These are phyloP conservation scores for Gasterosteus aculeatus DNA, from an alignment of 2,113 vertebrate species.

Conservation along the genomic window DNA sequence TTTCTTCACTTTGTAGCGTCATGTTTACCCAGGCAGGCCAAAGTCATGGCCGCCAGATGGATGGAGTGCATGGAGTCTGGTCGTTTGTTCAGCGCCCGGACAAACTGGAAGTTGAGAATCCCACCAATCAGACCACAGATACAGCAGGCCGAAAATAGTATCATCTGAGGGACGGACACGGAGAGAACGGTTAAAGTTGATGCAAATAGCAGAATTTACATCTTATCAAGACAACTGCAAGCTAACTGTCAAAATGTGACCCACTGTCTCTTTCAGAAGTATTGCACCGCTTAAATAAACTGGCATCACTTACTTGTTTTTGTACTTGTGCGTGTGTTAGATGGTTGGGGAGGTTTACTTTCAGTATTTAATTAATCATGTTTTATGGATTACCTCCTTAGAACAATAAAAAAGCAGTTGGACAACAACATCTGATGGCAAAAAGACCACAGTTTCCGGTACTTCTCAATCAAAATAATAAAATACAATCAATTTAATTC, in stretches of 20 bases:
- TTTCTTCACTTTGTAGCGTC: not conserved
- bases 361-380: constrained; percentile 24
- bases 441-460: constrained; percentile 13
- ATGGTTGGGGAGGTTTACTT: constrained; percentile 17
- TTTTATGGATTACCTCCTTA: not conserved
- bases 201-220: constrained; percentile 21
- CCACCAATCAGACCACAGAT: constrained; percentile 98
- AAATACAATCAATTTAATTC: constrained; percentile 21
- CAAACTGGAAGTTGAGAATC: constrained; percentile 98
- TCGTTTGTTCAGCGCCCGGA: constrained; percentile 91
- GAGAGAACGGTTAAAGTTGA: constrained; percentile 1
- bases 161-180: constrained; percentile 85
- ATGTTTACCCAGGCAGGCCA: constrained; percentile 89
- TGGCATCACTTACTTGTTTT: constrained; percentile 36
- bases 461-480: constrained; percentile 27
- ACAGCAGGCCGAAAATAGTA: constrained; percentile 98
- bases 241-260: constrained; percentile 45
- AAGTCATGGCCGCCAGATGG: constrained; percentile 93
- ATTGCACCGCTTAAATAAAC: constrained; percentile 36
- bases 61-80: constrained; percentile 87
- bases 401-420: constrained; percentile 6
- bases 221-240: constrained; percentile 37
- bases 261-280: constrained; percentile 40
- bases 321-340: constrained; percentile 7
- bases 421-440: constrained; percentile 15